Conservation (phyloP, 2,888 invertebrate genomes). For the Drosophila niveifrons region DNA sequence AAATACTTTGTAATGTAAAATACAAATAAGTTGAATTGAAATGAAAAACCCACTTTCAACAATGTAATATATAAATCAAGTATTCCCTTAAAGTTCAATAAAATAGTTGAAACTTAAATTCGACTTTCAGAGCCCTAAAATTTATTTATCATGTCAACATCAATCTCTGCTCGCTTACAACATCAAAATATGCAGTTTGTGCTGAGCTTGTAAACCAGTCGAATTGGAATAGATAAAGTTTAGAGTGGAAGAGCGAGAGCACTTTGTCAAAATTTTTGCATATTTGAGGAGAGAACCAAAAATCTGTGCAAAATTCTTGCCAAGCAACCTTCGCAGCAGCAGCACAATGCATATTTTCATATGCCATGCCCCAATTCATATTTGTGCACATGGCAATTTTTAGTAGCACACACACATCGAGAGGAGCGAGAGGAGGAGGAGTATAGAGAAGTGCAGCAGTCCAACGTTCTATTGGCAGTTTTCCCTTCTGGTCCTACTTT, state of each 20-base stretch:
- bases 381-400: slow-evolving; percentile 34
- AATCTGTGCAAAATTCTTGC: slow-evolving; percentile 16
- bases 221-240: not conserved
- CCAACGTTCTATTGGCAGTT: not conserved
- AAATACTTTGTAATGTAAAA: no score
- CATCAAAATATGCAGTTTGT: slow-evolving; percentile 1
- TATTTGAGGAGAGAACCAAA: not conserved
- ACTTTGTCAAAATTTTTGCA: slow-evolving; percentile 10
- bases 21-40: no score
- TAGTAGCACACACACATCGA: slow-evolving; percentile 7
- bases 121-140: not conserved
- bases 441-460: slow-evolving; percentile 2
- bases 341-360: slow-evolving; percentile 34
- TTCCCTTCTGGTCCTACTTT: slow-evolving; percentile 11
- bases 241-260: not conserved
- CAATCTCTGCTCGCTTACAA: not conserved
- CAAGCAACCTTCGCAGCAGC: slow-evolving; percentile 38
- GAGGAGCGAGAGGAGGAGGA: not conserved
- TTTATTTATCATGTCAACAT: not conserved
- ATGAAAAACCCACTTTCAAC: no score
- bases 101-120: not conserved
- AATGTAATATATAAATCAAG: not conserved
- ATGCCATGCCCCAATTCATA: slow-evolving; percentile 43
- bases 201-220: not conserved
- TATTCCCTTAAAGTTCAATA: not conserved